Percentiles rank a stretch among this genome's conserved stretches.
These are phyloP conservation scores for Pocota personata DNA, from an alignment of 2,888 invertebrate genomes.

Conservation along the genomic window DNA sequence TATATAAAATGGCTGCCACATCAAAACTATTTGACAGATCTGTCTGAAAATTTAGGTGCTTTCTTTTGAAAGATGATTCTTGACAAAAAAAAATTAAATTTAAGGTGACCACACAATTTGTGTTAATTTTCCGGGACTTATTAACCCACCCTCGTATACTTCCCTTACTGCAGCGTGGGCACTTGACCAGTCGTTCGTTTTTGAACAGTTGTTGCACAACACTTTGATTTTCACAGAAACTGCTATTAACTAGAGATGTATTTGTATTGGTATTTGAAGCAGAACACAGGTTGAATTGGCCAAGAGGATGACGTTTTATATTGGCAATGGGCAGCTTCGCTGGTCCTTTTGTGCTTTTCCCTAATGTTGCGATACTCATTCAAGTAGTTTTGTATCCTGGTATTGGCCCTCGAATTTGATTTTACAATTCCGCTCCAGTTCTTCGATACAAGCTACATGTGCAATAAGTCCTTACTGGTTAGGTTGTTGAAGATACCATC, in stretches of 20 bases:
- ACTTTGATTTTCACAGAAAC: constrained; percentile 50
- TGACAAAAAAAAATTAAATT: no score
- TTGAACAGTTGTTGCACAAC: constrained; percentile 45
- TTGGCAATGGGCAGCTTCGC: not conserved
- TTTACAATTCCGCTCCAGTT: constrained; percentile 52
- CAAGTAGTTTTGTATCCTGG: constrained; percentile 46
- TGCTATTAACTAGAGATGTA: not conserved
- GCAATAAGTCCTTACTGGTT: constrained; percentile 36
- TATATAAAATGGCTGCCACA: no score
- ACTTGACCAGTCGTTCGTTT: constrained; percentile 54
- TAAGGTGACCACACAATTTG: no score
- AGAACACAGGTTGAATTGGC: constrained; percentile 29
- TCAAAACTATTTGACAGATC: no score
- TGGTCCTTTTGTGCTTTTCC: constrained; percentile 39
- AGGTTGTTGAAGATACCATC: constrained; percentile 44
- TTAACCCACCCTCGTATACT: no score
- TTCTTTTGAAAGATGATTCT: no score
- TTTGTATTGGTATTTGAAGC: not conserved
- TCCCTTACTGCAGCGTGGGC: constrained; percentile 53
- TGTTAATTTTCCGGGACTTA: no score
- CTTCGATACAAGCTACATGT: constrained; percentile 48
- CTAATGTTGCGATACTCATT: constrained; percentile 54
- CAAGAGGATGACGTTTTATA: constrained; percentile 43
- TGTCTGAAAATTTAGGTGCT: no score
- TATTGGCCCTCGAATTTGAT: constrained; percentile 43